These are phyloP conservation scores for Acromyrmex heyeri DNA, from an alignment of 1,140 invertebrate genomes.

Conservation along the genomic window DNA sequence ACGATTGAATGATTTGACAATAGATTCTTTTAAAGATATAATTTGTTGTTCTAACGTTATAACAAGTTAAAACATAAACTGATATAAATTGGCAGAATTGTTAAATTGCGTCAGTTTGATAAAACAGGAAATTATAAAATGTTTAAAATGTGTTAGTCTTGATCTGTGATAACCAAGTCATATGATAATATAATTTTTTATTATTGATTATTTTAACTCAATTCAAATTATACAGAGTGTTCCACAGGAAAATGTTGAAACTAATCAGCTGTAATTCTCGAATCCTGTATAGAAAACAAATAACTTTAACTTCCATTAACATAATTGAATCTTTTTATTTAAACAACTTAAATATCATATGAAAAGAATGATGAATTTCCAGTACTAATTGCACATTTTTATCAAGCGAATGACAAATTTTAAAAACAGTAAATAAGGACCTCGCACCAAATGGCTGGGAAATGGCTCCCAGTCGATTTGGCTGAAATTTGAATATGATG, in stretches of 20 bases:
- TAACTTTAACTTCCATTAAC: neutral
- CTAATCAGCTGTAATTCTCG: too few relatives aligned
- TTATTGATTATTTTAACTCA: neutral
- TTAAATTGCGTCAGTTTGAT: constrained; percentile 59
- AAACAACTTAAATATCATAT: neutral
- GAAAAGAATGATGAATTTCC: neutral
- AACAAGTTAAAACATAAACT: constrained; percentile 43
- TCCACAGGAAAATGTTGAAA: too few relatives aligned
- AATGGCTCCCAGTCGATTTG: too few relatives aligned
- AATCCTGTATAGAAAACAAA: neutral
- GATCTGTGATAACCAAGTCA: constrained; percentile 23
- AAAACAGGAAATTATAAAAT: neutral
- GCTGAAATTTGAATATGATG: too few relatives aligned
- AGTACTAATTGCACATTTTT: constrained; percentile 21
- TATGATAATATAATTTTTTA: neutral
- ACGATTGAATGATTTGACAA: neutral
- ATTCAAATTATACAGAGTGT: neutral
- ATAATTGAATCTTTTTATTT: constrained; percentile 39
- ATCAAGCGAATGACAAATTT: constrained; percentile 59
- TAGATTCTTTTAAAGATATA: constrained; percentile 40
- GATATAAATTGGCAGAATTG: constrained; percentile 56
- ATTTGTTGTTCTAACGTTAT: neutral
- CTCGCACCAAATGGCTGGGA: too few relatives aligned
- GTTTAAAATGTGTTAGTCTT: neutral
- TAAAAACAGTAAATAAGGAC: neutral